Base-by-base conservation (phyloP, 35 echinoderm and acorn worm species). In the Ophiothrix spiculata region DNA sequence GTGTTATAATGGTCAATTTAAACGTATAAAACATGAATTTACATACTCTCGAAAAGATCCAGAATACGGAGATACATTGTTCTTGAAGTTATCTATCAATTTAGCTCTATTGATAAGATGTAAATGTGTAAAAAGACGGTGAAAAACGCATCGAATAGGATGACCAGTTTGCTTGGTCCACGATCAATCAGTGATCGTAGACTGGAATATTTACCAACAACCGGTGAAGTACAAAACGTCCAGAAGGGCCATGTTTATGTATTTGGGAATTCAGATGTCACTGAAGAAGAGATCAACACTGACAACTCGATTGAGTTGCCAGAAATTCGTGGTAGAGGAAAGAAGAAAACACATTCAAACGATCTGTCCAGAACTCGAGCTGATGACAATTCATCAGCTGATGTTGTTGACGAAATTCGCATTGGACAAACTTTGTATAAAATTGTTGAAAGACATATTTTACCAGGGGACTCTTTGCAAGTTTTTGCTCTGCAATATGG, bases 201-300 rank as follows among this genome's bases (percentile, higher is more conserved):
- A 13, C 35, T 31, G 11, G 54, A 85, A 16, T 81, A 85, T 37
- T 85, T 89, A 74, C 77, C 91, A 25, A 56, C 39, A 25, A 56
- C 77, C 29, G 91, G 91, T 33, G 87, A 93, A 77, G 82, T 93
- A 63, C 91, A 93, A 39, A 93, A 93, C 56, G 91, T 93, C 33
- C 87, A 80, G 37, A 89, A 85, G 31, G 83, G 87, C 41, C 82
- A 64, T 36, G 91, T 93, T 16, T 93, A 93, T 74, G 56, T 93
- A 46, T 93, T 93, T 80, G 91, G 91, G 8, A 74, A 85, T 28
- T 75, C 91, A n/a, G 91, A 85, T 42, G 34, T 93, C 6, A 56
- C 86, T 0, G 81, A 93, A 56, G 91, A 93, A 38, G 91, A 93
- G 75, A 77, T 93, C 45, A 82, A 89, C 36, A 36, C 85, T 14